Percentiles rank a stretch among this genome's conserved stretches.
phyloP scores from a whole-genome alignment of 2,888 invertebrate genomes.

The Gerris lacustris region DNA sequence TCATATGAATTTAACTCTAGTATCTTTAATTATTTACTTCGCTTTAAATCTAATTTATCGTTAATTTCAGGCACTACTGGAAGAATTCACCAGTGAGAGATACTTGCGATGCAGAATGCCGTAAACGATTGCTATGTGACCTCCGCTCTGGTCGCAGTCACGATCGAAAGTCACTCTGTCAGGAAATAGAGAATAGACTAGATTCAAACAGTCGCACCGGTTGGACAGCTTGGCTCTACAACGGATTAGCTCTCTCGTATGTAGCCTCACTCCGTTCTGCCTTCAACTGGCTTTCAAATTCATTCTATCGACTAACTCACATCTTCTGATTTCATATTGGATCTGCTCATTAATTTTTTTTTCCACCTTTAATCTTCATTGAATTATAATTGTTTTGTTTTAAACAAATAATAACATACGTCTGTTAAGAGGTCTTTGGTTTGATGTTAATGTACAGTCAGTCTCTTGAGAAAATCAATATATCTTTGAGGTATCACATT shows the following conservation, averaged over 20 bases:
- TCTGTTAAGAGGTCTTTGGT: too few relatives aligned
- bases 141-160: constrained; percentile 76
- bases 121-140: constrained; percentile 74
- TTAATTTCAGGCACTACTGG: constrained; percentile 60
- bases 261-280: constrained; percentile 38
- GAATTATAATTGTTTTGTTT: too few relatives aligned
- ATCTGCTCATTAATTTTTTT: neutral
- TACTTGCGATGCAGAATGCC: constrained; percentile 69
- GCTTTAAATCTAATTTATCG: too few relatives aligned
- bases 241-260: constrained; percentile 77
- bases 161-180: constrained; percentile 69
- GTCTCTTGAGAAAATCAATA: too few relatives aligned
- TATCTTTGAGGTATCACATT: too few relatives aligned
- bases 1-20: too few relatives aligned
- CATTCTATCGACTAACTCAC: constrained; percentile 3
- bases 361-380: too few relatives aligned
- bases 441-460: too few relatives aligned
- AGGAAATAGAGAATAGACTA: constrained; percentile 68
- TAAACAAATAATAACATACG: too few relatives aligned
- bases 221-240: constrained; percentile 80
- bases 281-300: constrained; percentile 11
- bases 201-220: constrained; percentile 62
- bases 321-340: neutral
- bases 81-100: constrained; percentile 78
- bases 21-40: too few relatives aligned